Percentiles rank a stretch among this genome's conserved stretches.
Evolutionary conservation across 2,888 invertebrate species (phyloP).

Genomic region (Drosophila subsilvestris): DNA sequence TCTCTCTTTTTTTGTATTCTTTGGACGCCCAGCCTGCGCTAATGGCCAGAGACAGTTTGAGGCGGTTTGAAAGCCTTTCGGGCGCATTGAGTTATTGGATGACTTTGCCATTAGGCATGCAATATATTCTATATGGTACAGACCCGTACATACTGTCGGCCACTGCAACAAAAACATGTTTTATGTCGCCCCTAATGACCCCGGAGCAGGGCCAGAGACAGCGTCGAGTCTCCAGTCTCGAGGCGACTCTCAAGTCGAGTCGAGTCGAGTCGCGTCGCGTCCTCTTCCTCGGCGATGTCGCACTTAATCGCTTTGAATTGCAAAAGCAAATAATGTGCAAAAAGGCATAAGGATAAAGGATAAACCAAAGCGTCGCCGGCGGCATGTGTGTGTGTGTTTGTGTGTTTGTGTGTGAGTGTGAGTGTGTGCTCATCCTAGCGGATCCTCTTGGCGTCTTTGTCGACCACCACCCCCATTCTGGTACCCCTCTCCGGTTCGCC

Average conservation of each 20-base stretch:
- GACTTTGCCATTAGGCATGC: slow-evolving; percentile 75
- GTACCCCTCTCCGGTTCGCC: slow-evolving; percentile 32
- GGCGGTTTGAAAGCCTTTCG: slow-evolving; percentile 43
- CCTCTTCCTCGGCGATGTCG: slow-evolving; percentile 48
- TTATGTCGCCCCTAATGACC: slow-evolving; percentile 78
- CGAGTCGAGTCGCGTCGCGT: slow-evolving; percentile 22
- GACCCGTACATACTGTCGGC: slow-evolving; percentile 53
- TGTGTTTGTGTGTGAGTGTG: slow-evolving; percentile 33
- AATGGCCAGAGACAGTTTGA: slow-evolving; percentile 56
- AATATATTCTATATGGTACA: slow-evolving; percentile 65
- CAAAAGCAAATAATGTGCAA: slow-evolving; percentile 80
- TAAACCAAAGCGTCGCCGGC: slow-evolving; percentile 75
- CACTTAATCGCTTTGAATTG: slow-evolving; percentile 80
- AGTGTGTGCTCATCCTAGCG: slow-evolving; percentile 53
- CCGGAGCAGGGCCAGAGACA: slow-evolving; percentile 49
- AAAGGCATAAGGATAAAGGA: slow-evolving; percentile 79
- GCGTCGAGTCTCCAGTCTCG: slow-evolving; percentile 24
- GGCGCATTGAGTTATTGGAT: slow-evolving; percentile 61
- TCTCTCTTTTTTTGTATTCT: slow-evolving; percentile 23
- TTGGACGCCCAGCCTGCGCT: slow-evolving; percentile 54
- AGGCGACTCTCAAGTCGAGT: slow-evolving; percentile 27
- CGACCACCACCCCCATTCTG: slow-evolving; percentile 55
- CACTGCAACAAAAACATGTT: slow-evolving; percentile 78
- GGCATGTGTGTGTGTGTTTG: slow-evolving; percentile 31
- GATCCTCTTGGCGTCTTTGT: slow-evolving; percentile 72